These are phyloP conservation scores for Trichogramma evanescens DNA, from an alignment of 2,888 invertebrate species.

Conservation along the genomic window DNA sequence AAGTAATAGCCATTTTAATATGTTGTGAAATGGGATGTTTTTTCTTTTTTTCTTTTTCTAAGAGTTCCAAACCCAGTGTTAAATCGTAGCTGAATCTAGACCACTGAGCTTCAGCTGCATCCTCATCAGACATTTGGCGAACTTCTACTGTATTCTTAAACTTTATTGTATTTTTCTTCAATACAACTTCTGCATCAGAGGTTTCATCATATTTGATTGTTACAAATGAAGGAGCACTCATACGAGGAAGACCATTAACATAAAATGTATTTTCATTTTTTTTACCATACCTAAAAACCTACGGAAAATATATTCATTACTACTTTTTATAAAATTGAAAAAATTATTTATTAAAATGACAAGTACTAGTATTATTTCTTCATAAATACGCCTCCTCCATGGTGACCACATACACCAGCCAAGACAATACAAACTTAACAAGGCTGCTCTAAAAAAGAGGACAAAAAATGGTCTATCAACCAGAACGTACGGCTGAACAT, in stretches of 20 bases:
- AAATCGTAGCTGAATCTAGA: conserved; percentile 93
- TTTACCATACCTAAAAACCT: no score
- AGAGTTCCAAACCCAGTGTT: conserved; percentile 74
- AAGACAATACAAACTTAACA: conserved; percentile 86
- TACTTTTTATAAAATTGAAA: conserved; percentile 6
- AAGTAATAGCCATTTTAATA: conserved; percentile 76
- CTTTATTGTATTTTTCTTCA: conserved; percentile 58
- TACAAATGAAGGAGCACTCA: conserved; percentile 85
- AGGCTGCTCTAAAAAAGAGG: conserved; percentile 89
- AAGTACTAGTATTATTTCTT: conserved; percentile 49
- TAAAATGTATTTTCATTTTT: conserved; percentile 73
- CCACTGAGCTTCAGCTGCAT: conserved; percentile 87
- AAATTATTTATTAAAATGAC: conserved; percentile 40
- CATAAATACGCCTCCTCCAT: conserved; percentile 64
- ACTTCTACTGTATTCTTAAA: conserved; percentile 88
- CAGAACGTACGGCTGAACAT: conserved; percentile 74
- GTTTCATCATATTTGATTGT: conserved; percentile 72
- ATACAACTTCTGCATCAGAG: conserved; percentile 60
- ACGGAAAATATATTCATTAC: background rate
- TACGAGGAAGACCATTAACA: conserved; percentile 59
- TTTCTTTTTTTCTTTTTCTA: conserved; percentile 67
- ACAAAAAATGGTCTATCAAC: conserved; percentile 93
- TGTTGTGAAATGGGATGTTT: conserved; percentile 70
- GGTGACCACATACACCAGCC: conserved; percentile 85
- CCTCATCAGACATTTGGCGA: conserved; percentile 79